Conservation (phyloP, 2,113 vertebrate species). For the Solenodon paradoxus region DNA sequence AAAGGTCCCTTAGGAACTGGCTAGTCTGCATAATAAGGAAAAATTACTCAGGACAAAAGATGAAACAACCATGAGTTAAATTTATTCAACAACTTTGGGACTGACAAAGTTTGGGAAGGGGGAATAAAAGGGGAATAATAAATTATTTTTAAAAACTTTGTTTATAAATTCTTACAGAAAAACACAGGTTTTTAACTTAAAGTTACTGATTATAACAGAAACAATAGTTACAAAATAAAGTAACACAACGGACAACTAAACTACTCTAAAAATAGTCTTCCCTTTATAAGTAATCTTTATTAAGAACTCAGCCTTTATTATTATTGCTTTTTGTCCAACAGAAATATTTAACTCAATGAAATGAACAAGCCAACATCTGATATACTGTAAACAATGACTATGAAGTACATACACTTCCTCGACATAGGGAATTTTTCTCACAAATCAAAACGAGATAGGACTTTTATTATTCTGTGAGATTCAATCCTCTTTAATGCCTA, state of each 20-base stretch:
- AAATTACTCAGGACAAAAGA: background rate
- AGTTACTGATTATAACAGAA: slow-evolving; percentile 10
- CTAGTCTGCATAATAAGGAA: background rate
- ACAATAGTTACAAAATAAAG: slow-evolving; percentile 14
- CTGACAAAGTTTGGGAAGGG: background rate
- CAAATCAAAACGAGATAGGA: background rate
- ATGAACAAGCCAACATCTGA: background rate
- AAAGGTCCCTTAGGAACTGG: background rate
- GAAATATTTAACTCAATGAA: background rate
- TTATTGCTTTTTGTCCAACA: background rate
- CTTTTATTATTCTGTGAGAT: background rate
- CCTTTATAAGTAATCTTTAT: background rate
- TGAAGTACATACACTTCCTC: background rate
- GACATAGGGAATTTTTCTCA: background rate
- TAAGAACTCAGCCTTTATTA: slow-evolving; percentile 10
- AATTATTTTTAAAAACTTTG: background rate
- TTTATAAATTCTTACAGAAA: background rate
- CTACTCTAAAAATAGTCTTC: background rate
- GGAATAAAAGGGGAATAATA: background rate
- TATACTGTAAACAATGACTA: background rate
- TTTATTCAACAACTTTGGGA: background rate
- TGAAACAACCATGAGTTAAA: background rate
- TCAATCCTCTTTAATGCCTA: slow-evolving; percentile 3
- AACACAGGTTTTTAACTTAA: background rate
- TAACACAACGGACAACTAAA: background rate